These are phyloP conservation scores for Plectropomus leopardus DNA, from an alignment of 2,113 vertebrate species.

Conservation along the genomic window DNA sequence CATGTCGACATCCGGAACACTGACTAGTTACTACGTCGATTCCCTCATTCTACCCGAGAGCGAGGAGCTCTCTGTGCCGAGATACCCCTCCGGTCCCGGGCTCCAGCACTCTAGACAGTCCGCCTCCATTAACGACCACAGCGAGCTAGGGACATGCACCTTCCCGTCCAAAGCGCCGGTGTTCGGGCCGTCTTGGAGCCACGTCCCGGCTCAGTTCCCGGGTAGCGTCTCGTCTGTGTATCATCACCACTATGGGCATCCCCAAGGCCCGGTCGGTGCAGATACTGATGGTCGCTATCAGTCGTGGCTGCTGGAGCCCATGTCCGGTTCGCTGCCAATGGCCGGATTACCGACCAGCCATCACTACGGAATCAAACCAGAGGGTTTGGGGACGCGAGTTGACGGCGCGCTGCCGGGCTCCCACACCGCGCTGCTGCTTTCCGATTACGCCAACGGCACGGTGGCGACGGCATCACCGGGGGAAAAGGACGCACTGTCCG, in stretches of 20 bases:
- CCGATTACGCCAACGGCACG: conserved; percentile 92
- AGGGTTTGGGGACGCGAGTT: conserved; percentile 89
- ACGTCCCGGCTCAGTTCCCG: conserved; percentile 90
- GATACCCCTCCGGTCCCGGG: conserved; percentile 88
- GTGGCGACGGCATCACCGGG: conserved; percentile 88
- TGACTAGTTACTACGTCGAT: conserved; percentile 97
- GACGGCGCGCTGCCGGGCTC: conserved; percentile 89
- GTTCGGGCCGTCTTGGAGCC: conserved; percentile 93
- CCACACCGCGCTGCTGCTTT: conserved; percentile 91
- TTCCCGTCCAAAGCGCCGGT: conserved; percentile 93
- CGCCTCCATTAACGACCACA: conserved; percentile 88
- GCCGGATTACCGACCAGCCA: conserved; percentile 92
- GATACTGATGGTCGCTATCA: conserved; percentile 94
- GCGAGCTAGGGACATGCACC: conserved; percentile 91
- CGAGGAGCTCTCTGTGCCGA: conserved; percentile 90
- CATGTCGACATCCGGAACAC: conserved; percentile 95
- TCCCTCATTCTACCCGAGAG: conserved; percentile 93
- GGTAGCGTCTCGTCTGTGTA: conserved; percentile 88
- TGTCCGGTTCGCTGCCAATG: conserved; percentile 93
- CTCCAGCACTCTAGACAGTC: conserved; percentile 87
- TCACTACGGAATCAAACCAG: conserved; percentile 95
- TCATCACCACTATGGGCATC: conserved; percentile 92
- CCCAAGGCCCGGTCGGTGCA: conserved; percentile 87
- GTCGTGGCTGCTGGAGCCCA: conserved; percentile 94
- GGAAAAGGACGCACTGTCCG: conserved; percentile 90